Evolutionary conservation across 2,113 vertebrate species (phyloP), one percentile per base, ranked within the genome.

Genomic region (Forbesichthys papilliferus): DNA sequence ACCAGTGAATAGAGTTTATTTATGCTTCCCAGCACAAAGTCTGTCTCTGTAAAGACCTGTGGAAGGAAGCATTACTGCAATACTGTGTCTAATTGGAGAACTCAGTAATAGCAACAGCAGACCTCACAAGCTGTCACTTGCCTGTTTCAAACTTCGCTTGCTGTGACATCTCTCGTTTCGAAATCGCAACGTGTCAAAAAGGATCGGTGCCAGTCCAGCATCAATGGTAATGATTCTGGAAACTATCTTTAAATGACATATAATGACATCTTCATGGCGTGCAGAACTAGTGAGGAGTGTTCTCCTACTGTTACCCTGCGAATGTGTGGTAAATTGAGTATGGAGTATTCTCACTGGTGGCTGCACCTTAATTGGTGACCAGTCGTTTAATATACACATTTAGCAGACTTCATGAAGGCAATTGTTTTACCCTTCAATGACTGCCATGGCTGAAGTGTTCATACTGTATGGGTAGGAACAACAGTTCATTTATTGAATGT

Each of bases 11-110:
- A 47, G 27, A 48, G 53, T 48, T 56, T 51, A 13, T 51, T 11
- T 51, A 42, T 42, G 36, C 36, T 12, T 11, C 11, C 11, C 10
- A 51, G 9, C 54, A 58, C 36, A 59, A 51, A 62, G 49, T 68
- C 12, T 60, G 78, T 72, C n/a, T 69, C 27, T 55, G 42, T 78
- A 57, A 71, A 72, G 67, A 56, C 61, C 3, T 49, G 49, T 8
- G 66, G 56, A 42, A 62, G 57, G 27, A 48, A 18, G 46, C 66
- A 66, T 42, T 11, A 56, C 18, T 78, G 67, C 51, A 10, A 10
- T n/a, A 13, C 61, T 42, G 36, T 49, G 1, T 67, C 51, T 71
- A 66, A 54, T 69, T 69, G 42, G 55, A 68, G 33, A 42, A 58
- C 9, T 65, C 52, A n/a, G 33, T 9, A 42, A 42, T 42, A 42